These are phyloP conservation scores for Smutsia temminckii DNA, from an alignment of 2,797 vertebrate genomes.

Conservation along the genomic window DNA sequence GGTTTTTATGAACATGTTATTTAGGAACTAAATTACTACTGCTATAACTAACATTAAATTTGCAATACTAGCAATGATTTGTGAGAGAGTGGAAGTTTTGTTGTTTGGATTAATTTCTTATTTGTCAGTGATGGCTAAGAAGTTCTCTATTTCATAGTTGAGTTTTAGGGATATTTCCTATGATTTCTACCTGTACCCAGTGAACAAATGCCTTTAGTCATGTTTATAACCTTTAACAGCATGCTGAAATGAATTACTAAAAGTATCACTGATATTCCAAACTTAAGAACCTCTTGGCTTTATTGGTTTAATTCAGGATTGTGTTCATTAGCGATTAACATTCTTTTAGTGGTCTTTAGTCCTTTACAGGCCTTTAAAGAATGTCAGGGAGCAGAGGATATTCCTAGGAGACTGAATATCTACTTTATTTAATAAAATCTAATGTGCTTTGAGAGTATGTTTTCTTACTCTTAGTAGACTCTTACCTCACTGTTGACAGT, in stretches of 20 bases:
- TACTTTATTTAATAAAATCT: constrained; percentile 25
- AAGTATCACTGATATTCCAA: constrained; percentile 10
- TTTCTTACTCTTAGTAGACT: constrained; percentile 27
- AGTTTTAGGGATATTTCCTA: constrained; percentile 1
- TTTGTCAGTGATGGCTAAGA: constrained; percentile 40
- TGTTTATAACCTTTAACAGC: not conserved
- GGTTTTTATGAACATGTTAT: constrained; percentile 55
- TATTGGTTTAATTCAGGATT: constrained; percentile 41
- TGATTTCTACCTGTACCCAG: constrained; percentile 11
- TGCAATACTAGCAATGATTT: constrained; percentile 37
- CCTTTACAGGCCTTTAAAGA: not conserved
- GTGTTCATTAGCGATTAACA: not conserved
- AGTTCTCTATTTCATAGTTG: constrained; percentile 46
- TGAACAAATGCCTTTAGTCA: not conserved
- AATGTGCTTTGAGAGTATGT: not conserved
- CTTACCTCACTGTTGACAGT: not conserved
- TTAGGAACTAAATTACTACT: constrained; percentile 48
- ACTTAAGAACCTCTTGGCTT: constrained; percentile 29
- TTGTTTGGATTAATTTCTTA: constrained; percentile 39
- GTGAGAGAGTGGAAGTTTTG: constrained; percentile 45
- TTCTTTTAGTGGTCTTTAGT: constrained; percentile 19
- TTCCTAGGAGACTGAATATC: not conserved
- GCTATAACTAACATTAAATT: constrained; percentile 51
- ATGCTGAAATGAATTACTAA: not conserved
- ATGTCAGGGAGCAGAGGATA: not conserved